Base-by-base conservation (phyloP, 2,797 vertebrate species). In the Chelmon rostratus region DNA sequence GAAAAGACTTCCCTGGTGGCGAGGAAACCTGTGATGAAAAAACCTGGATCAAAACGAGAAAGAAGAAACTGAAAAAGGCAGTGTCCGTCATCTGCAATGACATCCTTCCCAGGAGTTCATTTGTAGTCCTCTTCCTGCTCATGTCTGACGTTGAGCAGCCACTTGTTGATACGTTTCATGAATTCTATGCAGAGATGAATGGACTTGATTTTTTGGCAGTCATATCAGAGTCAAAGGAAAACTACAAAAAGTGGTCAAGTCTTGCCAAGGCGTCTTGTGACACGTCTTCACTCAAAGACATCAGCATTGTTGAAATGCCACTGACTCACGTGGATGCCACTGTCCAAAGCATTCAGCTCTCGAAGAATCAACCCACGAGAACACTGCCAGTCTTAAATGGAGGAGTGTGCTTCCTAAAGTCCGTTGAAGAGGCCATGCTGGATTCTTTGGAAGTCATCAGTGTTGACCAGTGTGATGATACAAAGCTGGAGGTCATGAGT, bases 171-270 rank as follows among this genome's bases (percentile, higher is more conserved):
- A 78, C 8, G 11, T 95, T 96, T 0, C 90, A 95, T 1, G 93
- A 94, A 65, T 96, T 96, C 83, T 96, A 92, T 0, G 2, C 91
- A 6, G 94, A 96, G 8, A 94, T 96, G 93, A 92, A 88, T 0
- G 94, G 95, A 7, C 87, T 80, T 0, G 93, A 95, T 1, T 92
- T 91, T 67, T 57, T 96, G 0, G 0, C 93, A 10, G 94, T 95
- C 3, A 23, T 95, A 78, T 84, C 94, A 61, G 95, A 96, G 69
- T 94, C 89, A 70, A 91, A 63, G 64, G 86, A 95, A 40, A 91
- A 76, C 78, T 95, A 94, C 0, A 58, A 8, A 0, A 94, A 91
- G 56, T 96, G 94, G 93, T 93, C 93, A 44, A 84, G 83, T 35
- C 87, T 93, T 47, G 94, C 92, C 6, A 91, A 95, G 83, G 52